phyloP scores from a whole-genome alignment of 2,888 invertebrate species.

The Drosophila pseudotalamancana region DNA sequence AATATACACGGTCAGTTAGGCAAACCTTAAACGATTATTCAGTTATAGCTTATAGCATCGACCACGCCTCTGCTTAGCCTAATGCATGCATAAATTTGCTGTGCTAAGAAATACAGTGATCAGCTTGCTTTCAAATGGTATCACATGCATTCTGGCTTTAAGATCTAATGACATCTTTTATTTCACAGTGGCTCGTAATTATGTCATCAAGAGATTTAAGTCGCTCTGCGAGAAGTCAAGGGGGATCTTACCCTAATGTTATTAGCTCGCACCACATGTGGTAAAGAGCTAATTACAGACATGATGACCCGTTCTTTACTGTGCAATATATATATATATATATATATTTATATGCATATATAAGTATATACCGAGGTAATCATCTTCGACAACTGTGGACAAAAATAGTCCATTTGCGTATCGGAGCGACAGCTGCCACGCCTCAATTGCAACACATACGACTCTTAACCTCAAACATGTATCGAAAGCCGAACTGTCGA shows the following conservation, averaged over 20 bases:
- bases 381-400: too few relatives aligned
- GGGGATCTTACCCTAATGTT: slow-evolving; percentile 27
- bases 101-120: too few relatives aligned
- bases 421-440: slow-evolving; percentile 27
- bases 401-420: background rate
- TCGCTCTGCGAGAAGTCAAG: slow-evolving; percentile 15
- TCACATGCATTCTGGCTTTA: slow-evolving; percentile 39
- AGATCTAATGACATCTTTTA: slow-evolving; percentile 66
- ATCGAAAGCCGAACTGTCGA: too few relatives aligned
- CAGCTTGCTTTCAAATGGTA: too few relatives aligned
- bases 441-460: slow-evolving; percentile 32
- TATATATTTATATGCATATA: too few relatives aligned
- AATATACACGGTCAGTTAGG: too few relatives aligned
- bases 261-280: slow-evolving; percentile 57
- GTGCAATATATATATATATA: background rate
- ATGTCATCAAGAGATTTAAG: slow-evolving; percentile 53
- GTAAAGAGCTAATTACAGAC: slow-evolving; percentile 67
- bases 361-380: background rate
- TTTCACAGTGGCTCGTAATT: slow-evolving; percentile 56
- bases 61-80: too few relatives aligned
- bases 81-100: too few relatives aligned
- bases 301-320: background rate
- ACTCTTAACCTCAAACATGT: background rate
- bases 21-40: too few relatives aligned
- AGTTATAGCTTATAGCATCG: too few relatives aligned